A percentile compares a stretch with the other conserved stretches of the same genome.
Evolutionary conservation across 2,888 invertebrate genomes (phyloP).

Genomic region (Drosophila niveifrons): DNA sequence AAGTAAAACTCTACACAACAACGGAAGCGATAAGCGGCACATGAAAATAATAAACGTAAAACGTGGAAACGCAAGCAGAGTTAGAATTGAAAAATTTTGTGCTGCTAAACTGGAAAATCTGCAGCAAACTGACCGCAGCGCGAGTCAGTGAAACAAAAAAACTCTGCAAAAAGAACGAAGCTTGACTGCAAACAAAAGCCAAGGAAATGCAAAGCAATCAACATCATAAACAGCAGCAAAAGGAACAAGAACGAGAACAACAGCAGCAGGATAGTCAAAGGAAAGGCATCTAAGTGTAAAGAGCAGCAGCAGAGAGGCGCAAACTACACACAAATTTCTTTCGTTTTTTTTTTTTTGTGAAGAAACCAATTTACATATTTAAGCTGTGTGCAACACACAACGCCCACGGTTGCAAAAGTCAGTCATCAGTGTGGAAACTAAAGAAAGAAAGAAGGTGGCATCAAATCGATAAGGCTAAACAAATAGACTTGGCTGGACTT

Average conservation of each 20-base stretch:
- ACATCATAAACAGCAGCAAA: slow-evolving; percentile 65
- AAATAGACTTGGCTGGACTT: slow-evolving; percentile 20
- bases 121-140: slow-evolving; percentile 33
- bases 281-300: slow-evolving; percentile 44
- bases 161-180: neutral
- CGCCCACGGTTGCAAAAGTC: neutral
- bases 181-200: slow-evolving; percentile 43
- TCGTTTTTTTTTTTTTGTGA: too few species aligned
- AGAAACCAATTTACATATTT: slow-evolving; percentile 78
- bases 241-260: slow-evolving; percentile 40
- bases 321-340: slow-evolving; percentile 6
- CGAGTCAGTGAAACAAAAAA: slow-evolving; percentile 5
- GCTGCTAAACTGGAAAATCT: slow-evolving; percentile 28
- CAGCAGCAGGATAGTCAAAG: slow-evolving; percentile 38
- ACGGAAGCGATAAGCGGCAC: slow-evolving; percentile 33
- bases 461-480: slow-evolving; percentile 42
- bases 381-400: slow-evolving; percentile 41
- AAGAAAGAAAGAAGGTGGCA: neutral
- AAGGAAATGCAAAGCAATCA: slow-evolving; percentile 78
- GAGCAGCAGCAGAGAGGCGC: slow-evolving; percentile 10
- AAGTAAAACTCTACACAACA: neutral
- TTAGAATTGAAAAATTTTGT: slow-evolving; percentile 21
- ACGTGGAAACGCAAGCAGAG: slow-evolving; percentile 5
- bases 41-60: slow-evolving; percentile 20
- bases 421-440: too few species aligned